These are phyloP conservation scores for Castor canadensis DNA, from an alignment of 2,113 vertebrate species.

Conservation along the genomic window DNA sequence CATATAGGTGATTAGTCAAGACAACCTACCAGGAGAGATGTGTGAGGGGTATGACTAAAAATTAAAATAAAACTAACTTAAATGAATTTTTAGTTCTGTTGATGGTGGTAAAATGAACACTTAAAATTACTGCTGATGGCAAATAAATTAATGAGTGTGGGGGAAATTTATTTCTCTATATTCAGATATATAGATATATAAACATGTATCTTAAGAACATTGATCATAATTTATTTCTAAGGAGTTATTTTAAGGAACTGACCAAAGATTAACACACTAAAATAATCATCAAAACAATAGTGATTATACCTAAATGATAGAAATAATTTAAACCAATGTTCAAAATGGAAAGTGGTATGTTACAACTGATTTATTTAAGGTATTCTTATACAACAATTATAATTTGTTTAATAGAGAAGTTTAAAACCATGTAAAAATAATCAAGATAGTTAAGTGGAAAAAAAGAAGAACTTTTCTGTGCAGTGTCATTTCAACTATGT, in stretches of 20 bases:
- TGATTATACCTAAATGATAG: constrained; percentile 18
- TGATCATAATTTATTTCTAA: not conserved
- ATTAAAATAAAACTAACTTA: constrained; percentile 33
- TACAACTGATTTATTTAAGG: not conserved
- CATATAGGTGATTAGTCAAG: not conserved
- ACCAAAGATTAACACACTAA: not conserved
- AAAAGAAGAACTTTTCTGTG: not conserved
- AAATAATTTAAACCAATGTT: not conserved
- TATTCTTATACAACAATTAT: not conserved
- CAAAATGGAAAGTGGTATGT: not conserved
- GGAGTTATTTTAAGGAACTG: constrained; percentile 4
- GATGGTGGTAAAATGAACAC: not conserved
- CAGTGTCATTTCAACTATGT: not conserved
- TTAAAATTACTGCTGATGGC: not conserved
- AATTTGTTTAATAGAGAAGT: not conserved
- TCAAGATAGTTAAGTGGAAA: not conserved
- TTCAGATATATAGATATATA: not conserved
- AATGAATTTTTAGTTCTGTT: constrained; percentile 28
- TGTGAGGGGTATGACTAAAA: not conserved
- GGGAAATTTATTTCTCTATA: not conserved
- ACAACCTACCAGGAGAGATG: not conserved
- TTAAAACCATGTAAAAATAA: not conserved
- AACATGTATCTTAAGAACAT: not conserved
- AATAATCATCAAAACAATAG: not conserved
- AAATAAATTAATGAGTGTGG: not conserved